These are phyloP conservation scores for Pentalonia nigronervosa DNA, from an alignment of 1,140 invertebrate genomes.

Conservation along the genomic window DNA sequence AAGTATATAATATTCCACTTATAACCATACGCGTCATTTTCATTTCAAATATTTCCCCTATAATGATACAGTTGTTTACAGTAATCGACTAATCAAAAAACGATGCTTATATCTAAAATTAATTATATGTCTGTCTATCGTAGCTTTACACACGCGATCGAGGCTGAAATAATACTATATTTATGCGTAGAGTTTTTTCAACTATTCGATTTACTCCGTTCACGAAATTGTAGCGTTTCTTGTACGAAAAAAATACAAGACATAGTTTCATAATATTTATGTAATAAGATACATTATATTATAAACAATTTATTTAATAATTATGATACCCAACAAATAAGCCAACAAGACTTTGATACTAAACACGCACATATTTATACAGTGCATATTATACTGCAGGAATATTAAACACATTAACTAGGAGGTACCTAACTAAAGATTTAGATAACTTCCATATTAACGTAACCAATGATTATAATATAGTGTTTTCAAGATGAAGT, in stretches of 20 bases:
- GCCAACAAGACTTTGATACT: neutral
- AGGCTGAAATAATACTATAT: neutral
- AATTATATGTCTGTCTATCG: neutral
- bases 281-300: neutral
- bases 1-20: neutral
- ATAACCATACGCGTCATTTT: neutral
- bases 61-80: neutral
- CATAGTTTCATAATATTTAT: neutral
- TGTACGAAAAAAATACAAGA: neutral
- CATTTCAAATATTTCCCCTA: neutral
- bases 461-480: neutral
- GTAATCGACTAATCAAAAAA: neutral
- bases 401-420: neutral
- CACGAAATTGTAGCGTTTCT: neutral
- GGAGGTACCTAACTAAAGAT: neutral
- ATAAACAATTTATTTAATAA: conserved; percentile 22
- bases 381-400: neutral
- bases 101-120: neutral
- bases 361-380: conserved; percentile 16
- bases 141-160: conserved; percentile 4
- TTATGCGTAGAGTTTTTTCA: neutral
- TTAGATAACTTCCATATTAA: neutral
- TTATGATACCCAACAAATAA: neutral
- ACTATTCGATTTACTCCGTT: neutral
- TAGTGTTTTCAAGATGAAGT: neutral